A percentile compares a stretch with the other conserved stretches of the same genome.
phyloP scores from a whole-genome alignment of 2,888 invertebrate genomes.

The Imbricaverruca yamaguchii region DNA sequence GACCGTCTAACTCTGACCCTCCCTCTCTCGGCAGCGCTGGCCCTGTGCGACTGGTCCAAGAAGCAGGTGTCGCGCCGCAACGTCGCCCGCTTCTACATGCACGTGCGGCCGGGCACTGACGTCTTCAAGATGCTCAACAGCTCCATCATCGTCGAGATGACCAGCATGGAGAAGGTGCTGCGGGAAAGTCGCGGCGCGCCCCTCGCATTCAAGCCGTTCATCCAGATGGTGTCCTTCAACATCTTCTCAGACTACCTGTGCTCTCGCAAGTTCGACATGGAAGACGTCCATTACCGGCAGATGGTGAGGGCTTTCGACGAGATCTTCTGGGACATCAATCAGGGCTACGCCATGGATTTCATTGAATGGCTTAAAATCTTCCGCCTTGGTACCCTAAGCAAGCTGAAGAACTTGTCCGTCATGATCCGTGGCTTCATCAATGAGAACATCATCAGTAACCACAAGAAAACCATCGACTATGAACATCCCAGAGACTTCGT shows the following conservation, averaged over 20 bases:
- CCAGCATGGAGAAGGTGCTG: slow-evolving; percentile 20
- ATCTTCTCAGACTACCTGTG: slow-evolving; percentile 84
- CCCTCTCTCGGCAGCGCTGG: slow-evolving; percentile 37
- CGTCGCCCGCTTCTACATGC: slow-evolving; percentile 32
- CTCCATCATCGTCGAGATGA: slow-evolving; percentile 29
- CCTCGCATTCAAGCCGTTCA: slow-evolving; percentile 58
- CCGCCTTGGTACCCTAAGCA: slow-evolving; percentile 59
- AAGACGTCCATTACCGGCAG: slow-evolving; percentile 58
- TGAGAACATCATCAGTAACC: slow-evolving; percentile 53
- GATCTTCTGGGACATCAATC: slow-evolving; percentile 87
- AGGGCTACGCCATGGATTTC: slow-evolving; percentile 78
- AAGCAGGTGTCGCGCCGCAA: slow-evolving; percentile 38
- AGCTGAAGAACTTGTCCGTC: slow-evolving; percentile 59
- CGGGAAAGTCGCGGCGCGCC: slow-evolving; percentile 37
- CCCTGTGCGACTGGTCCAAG: slow-evolving; percentile 40
- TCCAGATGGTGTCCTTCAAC: slow-evolving; percentile 66
- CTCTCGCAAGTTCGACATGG: slow-evolving; percentile 53
- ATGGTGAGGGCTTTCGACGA: slow-evolving; percentile 69
- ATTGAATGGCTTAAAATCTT: slow-evolving; percentile 71
- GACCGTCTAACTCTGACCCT: not conserved
- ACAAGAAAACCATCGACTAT: slow-evolving; percentile 39
- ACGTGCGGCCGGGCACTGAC: not conserved
- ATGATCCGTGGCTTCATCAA: slow-evolving; percentile 66
- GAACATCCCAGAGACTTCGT: slow-evolving; percentile 62
- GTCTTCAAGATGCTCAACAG: slow-evolving; percentile 23